phyloP scores from a whole-genome alignment of 37 sponge, comb jelly and placozoan species.

The Oopsacas minuta region DNA sequence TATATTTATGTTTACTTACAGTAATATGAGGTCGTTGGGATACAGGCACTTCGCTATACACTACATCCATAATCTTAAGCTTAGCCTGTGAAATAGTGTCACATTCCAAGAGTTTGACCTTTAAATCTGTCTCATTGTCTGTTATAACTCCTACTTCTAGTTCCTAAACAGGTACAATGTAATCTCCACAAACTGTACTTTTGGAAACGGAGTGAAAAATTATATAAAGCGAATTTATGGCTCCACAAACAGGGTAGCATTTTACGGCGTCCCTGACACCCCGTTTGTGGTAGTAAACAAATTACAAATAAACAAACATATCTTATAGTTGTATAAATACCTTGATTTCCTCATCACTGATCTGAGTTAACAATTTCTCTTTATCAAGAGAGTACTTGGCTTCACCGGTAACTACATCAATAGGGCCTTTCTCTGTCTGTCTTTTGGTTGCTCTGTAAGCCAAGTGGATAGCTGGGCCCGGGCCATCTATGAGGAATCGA shows the following conservation, averaged over 20 bases:
- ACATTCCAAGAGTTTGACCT: slow-evolving; percentile 72
- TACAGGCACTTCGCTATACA: slow-evolving; percentile 30
- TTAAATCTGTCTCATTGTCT: slow-evolving; percentile 35
- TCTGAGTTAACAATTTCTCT: slow-evolving; percentile 75
- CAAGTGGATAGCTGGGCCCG: slow-evolving; percentile 68
- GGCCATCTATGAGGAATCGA: slow-evolving; percentile 36
- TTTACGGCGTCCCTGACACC: too few relatives aligned
- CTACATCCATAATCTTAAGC: slow-evolving; percentile 68
- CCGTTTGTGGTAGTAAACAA: too few relatives aligned
- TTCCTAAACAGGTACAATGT: too few relatives aligned
- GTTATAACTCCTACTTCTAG: slow-evolving; percentile 36
- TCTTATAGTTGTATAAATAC: too few relatives aligned
- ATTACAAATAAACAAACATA: too few relatives aligned
- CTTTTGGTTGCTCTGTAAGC: slow-evolving; percentile 79
- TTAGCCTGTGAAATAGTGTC: slow-evolving; percentile 91
- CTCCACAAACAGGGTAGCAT: too few relatives aligned
- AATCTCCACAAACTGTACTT: too few relatives aligned
- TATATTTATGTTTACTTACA: too few relatives aligned
- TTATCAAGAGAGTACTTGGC: slow-evolving; percentile 76
- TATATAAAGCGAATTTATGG: too few relatives aligned
- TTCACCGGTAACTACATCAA: slow-evolving; percentile 85
- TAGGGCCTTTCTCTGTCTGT: slow-evolving; percentile 92
- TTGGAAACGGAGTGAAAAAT: too few relatives aligned
- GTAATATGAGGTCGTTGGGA: neutral
- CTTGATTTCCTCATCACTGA: slow-evolving; percentile 56